Evolutionary conservation across 1,140 invertebrate species (phyloP).

Genomic region (Zaprionus kolodkinae): DNA sequence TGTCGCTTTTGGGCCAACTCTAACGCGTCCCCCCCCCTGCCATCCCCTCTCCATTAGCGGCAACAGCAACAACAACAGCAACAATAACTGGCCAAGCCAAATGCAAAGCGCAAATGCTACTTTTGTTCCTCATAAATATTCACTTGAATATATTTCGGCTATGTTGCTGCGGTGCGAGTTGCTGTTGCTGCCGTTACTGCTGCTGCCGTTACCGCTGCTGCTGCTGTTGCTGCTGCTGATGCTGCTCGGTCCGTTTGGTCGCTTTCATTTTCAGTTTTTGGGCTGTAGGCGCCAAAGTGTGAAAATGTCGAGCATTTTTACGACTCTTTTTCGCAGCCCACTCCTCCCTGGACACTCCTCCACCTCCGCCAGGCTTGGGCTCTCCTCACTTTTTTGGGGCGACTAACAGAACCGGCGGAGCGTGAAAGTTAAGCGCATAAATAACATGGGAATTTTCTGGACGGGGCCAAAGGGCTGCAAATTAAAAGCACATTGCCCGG

Average conservation of each 20-base stretch:
- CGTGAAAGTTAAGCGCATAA: constrained; percentile 80
- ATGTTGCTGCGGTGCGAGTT: constrained; percentile 3
- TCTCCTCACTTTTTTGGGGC: constrained; percentile 51
- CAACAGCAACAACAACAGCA: constrained; percentile 27
- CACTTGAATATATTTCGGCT: constrained; percentile 68
- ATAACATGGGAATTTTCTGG: constrained; percentile 59
- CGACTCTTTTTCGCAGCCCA: constrained; percentile 62
- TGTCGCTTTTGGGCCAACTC: constrained; percentile 54
- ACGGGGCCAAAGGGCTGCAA: constrained; percentile 25
- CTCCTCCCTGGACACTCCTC: too few species aligned
- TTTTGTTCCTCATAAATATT: constrained; percentile 81
- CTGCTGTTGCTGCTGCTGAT: constrained; percentile 1
- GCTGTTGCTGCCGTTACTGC: constrained; percentile 14
- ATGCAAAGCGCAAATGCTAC: constrained; percentile 78
- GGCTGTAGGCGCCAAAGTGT: constrained; percentile 72
- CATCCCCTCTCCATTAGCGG: constrained; percentile 1
- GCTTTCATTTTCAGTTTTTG: constrained; percentile 76
- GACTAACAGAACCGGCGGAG: constrained; percentile 51
- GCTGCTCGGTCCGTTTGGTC: constrained; percentile 24
- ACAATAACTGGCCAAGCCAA: constrained; percentile 42
- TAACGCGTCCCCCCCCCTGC: constrained; percentile 29
- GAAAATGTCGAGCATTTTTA: constrained; percentile 75
- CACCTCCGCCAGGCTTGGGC: too few species aligned
- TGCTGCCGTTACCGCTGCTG: constrained; percentile 26
- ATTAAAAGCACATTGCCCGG: constrained; percentile 74